These are phyloP conservation scores for Halictus quadricinctus DNA, from an alignment of 2,888 invertebrate species.

Conservation along the genomic window DNA sequence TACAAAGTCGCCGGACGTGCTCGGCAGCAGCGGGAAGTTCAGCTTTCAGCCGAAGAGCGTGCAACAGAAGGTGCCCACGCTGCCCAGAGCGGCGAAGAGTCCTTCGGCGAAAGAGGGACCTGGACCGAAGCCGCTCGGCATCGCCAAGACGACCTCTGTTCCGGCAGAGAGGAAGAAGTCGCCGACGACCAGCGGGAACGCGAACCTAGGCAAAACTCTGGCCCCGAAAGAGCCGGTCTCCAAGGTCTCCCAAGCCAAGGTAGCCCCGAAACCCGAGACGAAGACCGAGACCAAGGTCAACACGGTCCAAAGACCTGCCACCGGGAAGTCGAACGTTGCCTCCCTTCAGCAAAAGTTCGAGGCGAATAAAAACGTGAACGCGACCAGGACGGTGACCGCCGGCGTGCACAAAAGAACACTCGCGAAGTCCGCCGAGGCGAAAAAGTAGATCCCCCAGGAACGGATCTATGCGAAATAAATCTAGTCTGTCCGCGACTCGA, in stretches of 20 bases:
- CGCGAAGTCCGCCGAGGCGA: conserved; percentile 60
- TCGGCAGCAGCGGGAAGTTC: conserved; percentile 70
- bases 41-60: conserved; percentile 75
- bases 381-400: conserved; percentile 59
- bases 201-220: conserved; percentile 60
- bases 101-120: conserved; percentile 74
- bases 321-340: conserved; percentile 88
- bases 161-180: conserved; percentile 76
- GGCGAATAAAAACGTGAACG: conserved; percentile 79
- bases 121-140: conserved; percentile 82
- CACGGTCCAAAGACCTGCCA: conserved; percentile 80
- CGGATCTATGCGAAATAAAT: conserved; percentile 54
- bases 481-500: conserved; percentile 63
- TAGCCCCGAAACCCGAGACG: conserved; percentile 47
- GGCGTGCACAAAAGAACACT: conserved; percentile 62
- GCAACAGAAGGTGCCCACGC: conserved; percentile 78
- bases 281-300: conserved; percentile 51
- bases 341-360: conserved; percentile 92
- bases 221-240: conserved; percentile 48
- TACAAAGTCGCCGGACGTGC: conserved; percentile 84
- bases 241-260: conserved; percentile 49
- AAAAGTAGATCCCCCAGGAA: conserved; percentile 59
- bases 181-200: conserved; percentile 60
- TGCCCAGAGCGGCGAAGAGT: conserved; percentile 77
- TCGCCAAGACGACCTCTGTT: conserved; percentile 82